Evolutionary conservation across 2,888 invertebrate genomes (phyloP).

Genomic region (Caenorhabditis sp.): DNA sequence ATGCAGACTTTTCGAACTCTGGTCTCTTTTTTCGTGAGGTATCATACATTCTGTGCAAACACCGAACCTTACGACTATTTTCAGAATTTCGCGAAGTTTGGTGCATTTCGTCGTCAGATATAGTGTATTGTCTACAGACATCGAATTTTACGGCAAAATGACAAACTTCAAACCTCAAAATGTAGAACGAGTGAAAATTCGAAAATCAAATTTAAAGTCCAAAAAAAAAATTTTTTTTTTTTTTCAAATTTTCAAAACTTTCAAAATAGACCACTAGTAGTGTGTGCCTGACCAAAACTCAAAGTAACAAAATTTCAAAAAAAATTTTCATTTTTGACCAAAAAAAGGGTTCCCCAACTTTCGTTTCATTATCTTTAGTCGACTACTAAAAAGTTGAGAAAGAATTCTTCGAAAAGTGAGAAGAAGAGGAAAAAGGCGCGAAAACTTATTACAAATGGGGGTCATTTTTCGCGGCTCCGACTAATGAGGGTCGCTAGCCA

Average conservation of each 20-base stretch:
- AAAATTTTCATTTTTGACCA: not conserved
- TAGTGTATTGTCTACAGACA: not conserved
- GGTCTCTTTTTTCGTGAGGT: not conserved
- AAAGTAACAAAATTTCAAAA: slow-evolving; percentile 11
- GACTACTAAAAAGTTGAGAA: not conserved
- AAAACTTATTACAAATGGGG: slow-evolving; percentile 1
- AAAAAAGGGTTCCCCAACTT: not conserved
- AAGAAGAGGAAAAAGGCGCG: no score
- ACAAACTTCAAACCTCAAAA: no score
- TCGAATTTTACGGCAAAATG: not conserved
- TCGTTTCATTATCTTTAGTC: not conserved
- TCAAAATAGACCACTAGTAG: not conserved
- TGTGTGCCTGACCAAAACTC: slow-evolving; percentile 11
- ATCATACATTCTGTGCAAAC: no score
- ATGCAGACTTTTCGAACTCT: not conserved
- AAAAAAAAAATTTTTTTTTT: no score
- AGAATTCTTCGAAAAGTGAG: not conserved
- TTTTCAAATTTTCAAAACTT: not conserved
- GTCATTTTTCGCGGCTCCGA: not conserved
- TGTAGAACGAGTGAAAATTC: no score
- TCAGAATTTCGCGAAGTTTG: no score
- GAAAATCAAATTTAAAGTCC: no score
- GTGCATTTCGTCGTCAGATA: not conserved
- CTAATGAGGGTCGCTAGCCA: slow-evolving; percentile 1
- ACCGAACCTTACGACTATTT: no score